Evolutionary conservation across 2,888 invertebrate species (phyloP).

Genomic region (Euphydryas editha): DNA sequence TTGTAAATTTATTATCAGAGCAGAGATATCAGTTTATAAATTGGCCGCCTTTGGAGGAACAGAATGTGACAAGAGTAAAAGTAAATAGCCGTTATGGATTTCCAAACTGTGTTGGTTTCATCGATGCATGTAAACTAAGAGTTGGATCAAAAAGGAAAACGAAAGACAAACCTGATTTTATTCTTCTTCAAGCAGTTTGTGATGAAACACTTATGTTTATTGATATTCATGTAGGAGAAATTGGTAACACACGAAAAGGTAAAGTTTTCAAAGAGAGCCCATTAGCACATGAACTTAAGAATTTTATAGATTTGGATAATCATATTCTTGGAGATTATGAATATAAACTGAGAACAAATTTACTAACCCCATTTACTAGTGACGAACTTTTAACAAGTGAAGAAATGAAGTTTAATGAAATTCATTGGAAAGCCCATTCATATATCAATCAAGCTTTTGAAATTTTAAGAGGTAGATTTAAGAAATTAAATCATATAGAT

Average conservation of each 20-base stretch:
- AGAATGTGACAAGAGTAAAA: constrained; percentile 72
- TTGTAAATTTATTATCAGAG: constrained; percentile 62
- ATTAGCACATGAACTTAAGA: constrained; percentile 63
- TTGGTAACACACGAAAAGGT: constrained; percentile 65
- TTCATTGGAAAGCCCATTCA: constrained; percentile 67
- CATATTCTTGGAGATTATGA: constrained; percentile 73
- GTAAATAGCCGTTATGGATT: constrained; percentile 70
- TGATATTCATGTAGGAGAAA: constrained; percentile 66
- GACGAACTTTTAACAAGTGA: constrained; percentile 72
- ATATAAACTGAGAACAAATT: constrained; percentile 68
- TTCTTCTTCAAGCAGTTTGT: constrained; percentile 76
- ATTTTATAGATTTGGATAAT: constrained; percentile 71
- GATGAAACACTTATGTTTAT: constrained; percentile 72
- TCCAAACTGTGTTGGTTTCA: constrained; percentile 77
- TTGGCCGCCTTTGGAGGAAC: constrained; percentile 74
- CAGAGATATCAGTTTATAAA: constrained; percentile 65
- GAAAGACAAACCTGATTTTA: constrained; percentile 55
- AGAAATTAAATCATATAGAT: constrained; percentile 67
- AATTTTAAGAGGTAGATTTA: constrained; percentile 67
- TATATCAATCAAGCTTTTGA: constrained; percentile 75
- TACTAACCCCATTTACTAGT: constrained; percentile 72
- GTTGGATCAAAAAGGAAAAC: constrained; percentile 62
- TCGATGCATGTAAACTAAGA: constrained; percentile 71
- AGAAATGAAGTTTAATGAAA: constrained; percentile 77
- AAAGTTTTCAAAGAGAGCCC: constrained; percentile 69